phyloP scores from a whole-genome alignment of 2,888 invertebrate species.

The Erebia ligea region DNA sequence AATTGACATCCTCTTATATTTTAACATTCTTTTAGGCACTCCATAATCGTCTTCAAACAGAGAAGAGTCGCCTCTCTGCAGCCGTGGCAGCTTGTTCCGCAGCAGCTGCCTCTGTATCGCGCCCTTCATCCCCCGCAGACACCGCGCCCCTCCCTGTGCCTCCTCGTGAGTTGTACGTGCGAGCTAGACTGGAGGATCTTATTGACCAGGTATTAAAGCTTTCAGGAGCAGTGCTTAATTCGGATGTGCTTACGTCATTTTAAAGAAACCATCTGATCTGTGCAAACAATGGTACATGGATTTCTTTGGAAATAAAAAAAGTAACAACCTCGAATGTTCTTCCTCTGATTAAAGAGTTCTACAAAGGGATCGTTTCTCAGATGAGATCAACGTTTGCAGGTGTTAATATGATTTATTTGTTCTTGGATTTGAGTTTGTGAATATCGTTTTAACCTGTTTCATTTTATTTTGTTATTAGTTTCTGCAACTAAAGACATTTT shows the following conservation, averaged over 20 bases:
- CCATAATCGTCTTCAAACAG: constrained; percentile 93
- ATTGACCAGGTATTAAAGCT: constrained; percentile 92
- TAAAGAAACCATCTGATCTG: background rate
- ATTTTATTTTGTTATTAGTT: no score
- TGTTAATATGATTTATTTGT: background rate
- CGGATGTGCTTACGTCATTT: constrained; percentile 57
- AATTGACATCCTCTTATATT: background rate
- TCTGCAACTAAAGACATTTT: background rate
- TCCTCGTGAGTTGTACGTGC: constrained; percentile 91
- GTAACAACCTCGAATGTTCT: background rate
- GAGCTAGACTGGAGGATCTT: constrained; percentile 93
- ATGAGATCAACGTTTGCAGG: background rate
- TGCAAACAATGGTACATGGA: background rate
- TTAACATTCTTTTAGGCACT: constrained; percentile 68
- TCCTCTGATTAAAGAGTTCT: background rate
- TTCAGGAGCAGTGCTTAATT: constrained; percentile 52
- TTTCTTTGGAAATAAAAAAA: background rate
- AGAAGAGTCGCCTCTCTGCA: constrained; percentile 92
- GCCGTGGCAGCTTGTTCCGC: constrained; percentile 97
- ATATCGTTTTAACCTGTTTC: background rate
- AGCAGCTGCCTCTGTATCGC: constrained; percentile 94
- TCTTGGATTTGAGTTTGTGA: background rate
- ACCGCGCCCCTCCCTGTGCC: constrained; percentile 93
- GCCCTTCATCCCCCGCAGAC: constrained; percentile 95
- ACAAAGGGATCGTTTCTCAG: background rate